Conservation (phyloP, 2,888 invertebrate species). For the Eupithecia centaureata region DNA sequence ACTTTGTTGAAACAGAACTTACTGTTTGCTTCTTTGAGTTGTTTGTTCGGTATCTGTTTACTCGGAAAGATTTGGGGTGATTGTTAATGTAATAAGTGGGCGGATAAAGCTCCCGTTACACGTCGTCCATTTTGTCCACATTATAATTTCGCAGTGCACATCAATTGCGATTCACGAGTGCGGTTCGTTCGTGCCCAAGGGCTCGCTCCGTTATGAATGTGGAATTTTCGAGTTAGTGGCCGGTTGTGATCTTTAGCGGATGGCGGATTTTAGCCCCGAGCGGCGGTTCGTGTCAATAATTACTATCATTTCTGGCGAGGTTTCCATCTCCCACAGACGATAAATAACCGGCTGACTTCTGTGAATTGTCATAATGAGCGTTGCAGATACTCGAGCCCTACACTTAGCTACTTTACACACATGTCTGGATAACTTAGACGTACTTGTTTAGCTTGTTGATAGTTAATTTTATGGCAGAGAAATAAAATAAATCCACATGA, state of each 20-base stretch:
- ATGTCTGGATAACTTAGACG: conserved; percentile 46
- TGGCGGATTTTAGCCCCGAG: conserved; percentile 63
- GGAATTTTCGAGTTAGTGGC: conserved; percentile 79
- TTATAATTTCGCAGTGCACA: conserved; percentile 60
- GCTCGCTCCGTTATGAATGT: conserved; percentile 74
- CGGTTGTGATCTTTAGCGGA: conserved; percentile 72
- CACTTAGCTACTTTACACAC: conserved; percentile 64
- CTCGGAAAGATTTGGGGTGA: conserved; percentile 30
- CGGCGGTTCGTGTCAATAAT: conserved; percentile 80
- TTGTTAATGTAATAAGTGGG: conserved; percentile 31
- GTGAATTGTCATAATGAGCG: conserved; percentile 76
- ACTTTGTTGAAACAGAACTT: conserved; percentile 7
- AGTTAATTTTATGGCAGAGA: conserved; percentile 32
- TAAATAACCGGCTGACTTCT: conserved; percentile 75
- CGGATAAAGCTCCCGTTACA: conserved; percentile 42
- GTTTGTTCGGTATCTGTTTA: conserved; percentile 18
- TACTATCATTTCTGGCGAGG: conserved; percentile 74
- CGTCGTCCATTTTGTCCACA: conserved; percentile 52
- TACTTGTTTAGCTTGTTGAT: conserved; percentile 43
- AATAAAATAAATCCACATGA: conserved; percentile 38
- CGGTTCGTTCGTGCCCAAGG: conserved; percentile 66
- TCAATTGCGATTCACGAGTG: conserved; percentile 63
- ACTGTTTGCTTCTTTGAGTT: conserved; percentile 13
- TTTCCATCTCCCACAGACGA: conserved; percentile 71
- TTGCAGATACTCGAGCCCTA: conserved; percentile 59